Evolutionary conservation across 2,888 invertebrate species (phyloP).

Genomic region (Sinentomon sp.): DNA sequence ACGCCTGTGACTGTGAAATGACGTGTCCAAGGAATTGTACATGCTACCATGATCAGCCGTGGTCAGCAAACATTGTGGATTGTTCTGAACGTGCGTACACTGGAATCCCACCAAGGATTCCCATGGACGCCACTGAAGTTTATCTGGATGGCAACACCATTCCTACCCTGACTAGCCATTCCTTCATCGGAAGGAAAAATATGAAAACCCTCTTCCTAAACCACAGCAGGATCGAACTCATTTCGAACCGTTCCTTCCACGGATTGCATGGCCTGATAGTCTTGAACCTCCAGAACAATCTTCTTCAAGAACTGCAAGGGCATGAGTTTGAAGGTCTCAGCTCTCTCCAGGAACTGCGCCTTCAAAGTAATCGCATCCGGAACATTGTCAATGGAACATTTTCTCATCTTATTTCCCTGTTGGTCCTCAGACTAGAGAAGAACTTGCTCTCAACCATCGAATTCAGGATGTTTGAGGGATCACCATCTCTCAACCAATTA

Average conservation of each 20-base stretch:
- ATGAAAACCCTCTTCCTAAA: slow-evolving; percentile 46
- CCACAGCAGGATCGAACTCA: slow-evolving; percentile 42
- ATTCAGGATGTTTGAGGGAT: no score
- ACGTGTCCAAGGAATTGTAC: slow-evolving; percentile 63
- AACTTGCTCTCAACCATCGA: no score
- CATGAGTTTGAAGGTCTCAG: slow-evolving; percentile 54
- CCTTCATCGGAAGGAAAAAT: slow-evolving; percentile 57
- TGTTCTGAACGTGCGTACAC: slow-evolving; percentile 28
- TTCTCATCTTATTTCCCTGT: no score
- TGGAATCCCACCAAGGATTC: slow-evolving; percentile 49
- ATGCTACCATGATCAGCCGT: slow-evolving; percentile 64
- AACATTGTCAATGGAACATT: slow-evolving; percentile 43
- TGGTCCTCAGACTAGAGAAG: no score
- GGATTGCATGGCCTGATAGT: slow-evolving; percentile 47
- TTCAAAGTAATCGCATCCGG: slow-evolving; percentile 42
- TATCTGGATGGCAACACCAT: slow-evolving; percentile 61
- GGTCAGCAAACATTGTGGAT: slow-evolving; percentile 61
- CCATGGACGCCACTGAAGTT: slow-evolving; percentile 70
- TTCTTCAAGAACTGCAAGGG: slow-evolving; percentile 36
- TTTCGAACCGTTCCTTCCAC: slow-evolving; percentile 57
- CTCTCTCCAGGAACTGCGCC: slow-evolving; percentile 36
- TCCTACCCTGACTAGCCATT: slow-evolving; percentile 43
- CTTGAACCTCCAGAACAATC: slow-evolving; percentile 45
- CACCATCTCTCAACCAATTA: slow-evolving; percentile 29
- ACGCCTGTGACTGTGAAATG: slow-evolving; percentile 77